Conservation (phyloP, 2,888 invertebrate species). For the Sicus ferrugineus region DNA sequence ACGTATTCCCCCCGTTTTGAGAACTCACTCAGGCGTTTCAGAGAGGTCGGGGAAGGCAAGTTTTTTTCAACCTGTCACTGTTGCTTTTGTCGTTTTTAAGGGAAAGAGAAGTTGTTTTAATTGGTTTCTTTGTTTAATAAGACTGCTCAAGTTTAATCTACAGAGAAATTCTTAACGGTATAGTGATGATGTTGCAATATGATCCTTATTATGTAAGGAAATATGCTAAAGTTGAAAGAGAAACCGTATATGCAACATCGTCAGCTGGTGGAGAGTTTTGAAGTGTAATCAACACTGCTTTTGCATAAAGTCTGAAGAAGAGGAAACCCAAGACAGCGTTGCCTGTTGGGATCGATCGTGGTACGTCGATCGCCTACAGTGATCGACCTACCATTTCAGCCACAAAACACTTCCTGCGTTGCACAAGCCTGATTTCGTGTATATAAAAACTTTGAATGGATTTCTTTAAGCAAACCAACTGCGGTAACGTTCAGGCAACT, state of each 20-base stretch:
- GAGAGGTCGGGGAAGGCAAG: neutral
- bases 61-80: slow-evolving; percentile 18
- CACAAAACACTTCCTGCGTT: slow-evolving; percentile 28
- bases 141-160: too few relatives aligned
- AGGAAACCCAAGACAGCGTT: slow-evolving; percentile 2
- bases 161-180: neutral
- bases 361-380: neutral
- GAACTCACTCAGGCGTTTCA: slow-evolving; percentile 18
- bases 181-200: neutral
- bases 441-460: neutral
- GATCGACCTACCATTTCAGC: slow-evolving; percentile 8
- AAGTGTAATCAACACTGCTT: slow-evolving; percentile 1
- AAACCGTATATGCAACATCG: neutral
- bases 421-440: neutral
- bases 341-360: slow-evolving; percentile 15
- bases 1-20: neutral
- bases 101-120: too few relatives aligned
- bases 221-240: neutral
- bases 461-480: neutral
- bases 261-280: slow-evolving; percentile 12
- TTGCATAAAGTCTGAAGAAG: too few relatives aligned
- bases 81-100: too few relatives aligned
- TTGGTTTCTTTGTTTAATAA: too few relatives aligned
- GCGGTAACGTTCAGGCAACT: slow-evolving; percentile 12
- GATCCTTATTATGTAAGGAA: neutral